phyloP scores from a whole-genome alignment of 2,797 vertebrate species.

The Enteromius thamalakanensis region DNA sequence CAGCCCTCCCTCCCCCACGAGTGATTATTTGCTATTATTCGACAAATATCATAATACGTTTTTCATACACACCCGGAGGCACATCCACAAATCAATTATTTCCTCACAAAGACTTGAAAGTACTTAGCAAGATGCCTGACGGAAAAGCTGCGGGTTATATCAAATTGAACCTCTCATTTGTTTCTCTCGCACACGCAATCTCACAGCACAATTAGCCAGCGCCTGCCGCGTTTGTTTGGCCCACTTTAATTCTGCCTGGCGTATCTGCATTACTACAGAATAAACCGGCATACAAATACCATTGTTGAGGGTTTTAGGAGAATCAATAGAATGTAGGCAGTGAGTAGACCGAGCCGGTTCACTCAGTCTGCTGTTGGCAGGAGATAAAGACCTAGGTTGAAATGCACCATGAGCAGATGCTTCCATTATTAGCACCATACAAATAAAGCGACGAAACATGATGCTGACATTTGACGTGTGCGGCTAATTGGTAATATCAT shows the following conservation, averaged over 20 bases:
- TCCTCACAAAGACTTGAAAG: slow-evolving; percentile 94
- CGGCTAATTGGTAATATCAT: slow-evolving; percentile 62
- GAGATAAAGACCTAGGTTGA: slow-evolving; percentile 91
- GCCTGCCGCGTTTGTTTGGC: slow-evolving; percentile 80
- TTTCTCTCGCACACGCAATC: slow-evolving; percentile 58
- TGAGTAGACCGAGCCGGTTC: slow-evolving; percentile 87
- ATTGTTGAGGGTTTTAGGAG: slow-evolving; percentile 91
- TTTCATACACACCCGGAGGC: slow-evolving; percentile 84
- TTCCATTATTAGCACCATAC: slow-evolving; percentile 86
- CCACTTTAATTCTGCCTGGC: slow-evolving; percentile 91
- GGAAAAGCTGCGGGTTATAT: slow-evolving; percentile 93
- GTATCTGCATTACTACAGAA: slow-evolving; percentile 94
- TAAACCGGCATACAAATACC: slow-evolving; percentile 90
- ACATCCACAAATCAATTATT: slow-evolving; percentile 93
- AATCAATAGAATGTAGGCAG: slow-evolving; percentile 87
- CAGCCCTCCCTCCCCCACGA: slow-evolving; percentile 78
- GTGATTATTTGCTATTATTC: slow-evolving; percentile 83
- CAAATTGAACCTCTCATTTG: slow-evolving; percentile 80
- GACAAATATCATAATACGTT: slow-evolving; percentile 89
- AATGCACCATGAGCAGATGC: slow-evolving; percentile 86
- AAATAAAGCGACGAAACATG: slow-evolving; percentile 85
- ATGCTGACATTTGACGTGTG: slow-evolving; percentile 53
- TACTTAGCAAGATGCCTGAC: slow-evolving; percentile 89
- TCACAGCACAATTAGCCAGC: slow-evolving; percentile 87
- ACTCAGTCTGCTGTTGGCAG: slow-evolving; percentile 88